Evolutionary conservation across 2,113 vertebrate species (phyloP).

Genomic region (Cavia aperea): DNA sequence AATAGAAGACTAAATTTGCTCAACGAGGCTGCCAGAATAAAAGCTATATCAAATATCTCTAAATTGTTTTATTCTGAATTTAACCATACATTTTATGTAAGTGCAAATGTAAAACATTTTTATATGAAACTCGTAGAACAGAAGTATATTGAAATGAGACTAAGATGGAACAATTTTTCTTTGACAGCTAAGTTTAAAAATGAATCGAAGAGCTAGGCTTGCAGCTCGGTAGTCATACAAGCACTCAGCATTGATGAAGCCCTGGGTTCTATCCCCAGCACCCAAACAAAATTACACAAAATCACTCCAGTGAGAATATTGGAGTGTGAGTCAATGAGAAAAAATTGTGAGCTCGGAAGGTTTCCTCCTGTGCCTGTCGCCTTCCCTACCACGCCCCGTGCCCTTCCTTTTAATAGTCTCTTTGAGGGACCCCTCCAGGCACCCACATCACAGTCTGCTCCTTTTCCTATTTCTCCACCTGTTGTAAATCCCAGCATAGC

Average conservation of each 20-base stretch:
- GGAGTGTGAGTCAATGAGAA: not conserved
- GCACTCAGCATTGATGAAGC: not conserved
- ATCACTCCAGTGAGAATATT: not conserved
- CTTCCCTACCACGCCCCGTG: not conserved
- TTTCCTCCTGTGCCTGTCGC: not conserved
- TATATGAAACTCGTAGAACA: slow-evolving; percentile 36
- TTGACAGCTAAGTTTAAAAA: slow-evolving; percentile 36
- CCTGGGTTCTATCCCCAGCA: not conserved
- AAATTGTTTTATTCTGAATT: slow-evolving; percentile 48
- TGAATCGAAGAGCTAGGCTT: not conserved
- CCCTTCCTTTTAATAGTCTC: not conserved
- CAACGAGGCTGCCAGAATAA: slow-evolving; percentile 29
- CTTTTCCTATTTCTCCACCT: not conserved
- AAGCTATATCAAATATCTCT: slow-evolving; percentile 12
- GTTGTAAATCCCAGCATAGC: not conserved
- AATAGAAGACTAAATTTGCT: slow-evolving; percentile 41
- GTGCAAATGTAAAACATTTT: slow-evolving; percentile 41
- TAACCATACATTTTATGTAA: slow-evolving; percentile 50
- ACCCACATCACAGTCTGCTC: not conserved
- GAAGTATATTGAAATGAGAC: slow-evolving; percentile 46
- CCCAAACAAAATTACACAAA: not conserved
- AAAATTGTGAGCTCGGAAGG: not conserved
- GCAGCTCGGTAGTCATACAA: too few species aligned
- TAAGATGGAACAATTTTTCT: slow-evolving; percentile 48
- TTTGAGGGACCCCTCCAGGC: not conserved